Evolutionary conservation across 1,140 invertebrate species (phyloP), one percentile per base, ranked within the genome.

Genomic region (Apis mellifera): DNA sequence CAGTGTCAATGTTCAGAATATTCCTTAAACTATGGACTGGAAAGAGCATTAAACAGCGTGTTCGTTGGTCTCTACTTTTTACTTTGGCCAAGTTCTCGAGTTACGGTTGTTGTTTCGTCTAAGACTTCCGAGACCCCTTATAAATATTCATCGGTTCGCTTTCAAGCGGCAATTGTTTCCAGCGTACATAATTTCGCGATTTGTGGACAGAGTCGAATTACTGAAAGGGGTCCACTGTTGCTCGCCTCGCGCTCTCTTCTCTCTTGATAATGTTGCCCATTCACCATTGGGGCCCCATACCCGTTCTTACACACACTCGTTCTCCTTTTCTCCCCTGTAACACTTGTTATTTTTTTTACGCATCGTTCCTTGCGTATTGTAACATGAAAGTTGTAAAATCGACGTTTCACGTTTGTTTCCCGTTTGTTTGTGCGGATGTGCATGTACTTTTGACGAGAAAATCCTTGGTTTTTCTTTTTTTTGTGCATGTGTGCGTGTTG

Each of bases 141-240:
- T 75, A 75, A 74, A 75, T 72, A 79, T 79, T 81, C 78, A 81
- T 64, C 78, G 59, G 66, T 50, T 72, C 50, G 76, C 80, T 70
- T 82, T 78, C 57, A 78, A 52, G n/a, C 68, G 66, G 50, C 68
- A 64, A 83, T 79, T 83, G 82, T 83, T 83, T 83, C 23, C 76
- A 59, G 32, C 68, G 66, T 69, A 69, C 68, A 66, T 83, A 79
- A 78, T 79, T 83, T 65, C 75, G 82, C 76, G 75, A 83, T 83
- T 79, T 59, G 76, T 57, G 65, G 68, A 78, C 82, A 66, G 82
- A 66, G 57, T 83, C 59, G 68, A 83, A 83, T 83, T 83, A 78
- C 81, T 72, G 57, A 83, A 83, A 83, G 81, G 75, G 75, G 75
- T 17, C 81, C 68, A 78, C 64, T 78, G 66, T 83, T 78, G 26